Evolutionary conservation across 1,140 invertebrate genomes (phyloP).

Genomic region (Drosophila pectinifera): DNA sequence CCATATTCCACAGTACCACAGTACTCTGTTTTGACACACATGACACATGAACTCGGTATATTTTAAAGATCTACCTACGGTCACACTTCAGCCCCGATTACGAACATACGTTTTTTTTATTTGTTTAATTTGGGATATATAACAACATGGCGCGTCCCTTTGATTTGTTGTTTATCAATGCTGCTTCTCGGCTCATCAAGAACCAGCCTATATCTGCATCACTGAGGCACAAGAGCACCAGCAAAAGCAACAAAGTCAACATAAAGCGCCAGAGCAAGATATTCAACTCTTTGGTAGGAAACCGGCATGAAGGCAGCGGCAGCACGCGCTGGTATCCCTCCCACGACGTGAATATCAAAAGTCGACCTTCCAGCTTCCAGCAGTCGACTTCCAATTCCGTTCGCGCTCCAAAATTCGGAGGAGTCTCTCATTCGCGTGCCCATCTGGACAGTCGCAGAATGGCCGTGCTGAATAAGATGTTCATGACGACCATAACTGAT

Average conservation of each 20-base stretch:
- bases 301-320: slow-evolving; percentile 64
- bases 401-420: slow-evolving; percentile 60
- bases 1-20: background rate
- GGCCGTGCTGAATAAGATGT: slow-evolving; percentile 90
- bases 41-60: background rate
- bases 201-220: background rate
- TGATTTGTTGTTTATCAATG: background rate
- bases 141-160: slow-evolving; percentile 1
- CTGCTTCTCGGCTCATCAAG: background rate
- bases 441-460: slow-evolving; percentile 86
- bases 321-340: slow-evolving; percentile 69
- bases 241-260: slow-evolving; percentile 9
- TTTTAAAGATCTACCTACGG: background rate
- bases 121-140: background rate
- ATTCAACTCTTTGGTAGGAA: slow-evolving; percentile 69
- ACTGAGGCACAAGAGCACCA: slow-evolving; percentile 26
- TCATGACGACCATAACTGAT: slow-evolving; percentile 92
- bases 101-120: background rate
- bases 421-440: slow-evolving; percentile 35
- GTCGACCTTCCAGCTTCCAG: slow-evolving; percentile 14
- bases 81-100: slow-evolving; percentile 7
- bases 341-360: slow-evolving; percentile 8
- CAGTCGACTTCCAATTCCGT: slow-evolving; percentile 30
- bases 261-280: slow-evolving; percentile 65
- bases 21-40: no score